These are phyloP conservation scores for Mixornis gularis DNA, from an alignment of 2,113 vertebrate genomes.

Conservation along the genomic window DNA sequence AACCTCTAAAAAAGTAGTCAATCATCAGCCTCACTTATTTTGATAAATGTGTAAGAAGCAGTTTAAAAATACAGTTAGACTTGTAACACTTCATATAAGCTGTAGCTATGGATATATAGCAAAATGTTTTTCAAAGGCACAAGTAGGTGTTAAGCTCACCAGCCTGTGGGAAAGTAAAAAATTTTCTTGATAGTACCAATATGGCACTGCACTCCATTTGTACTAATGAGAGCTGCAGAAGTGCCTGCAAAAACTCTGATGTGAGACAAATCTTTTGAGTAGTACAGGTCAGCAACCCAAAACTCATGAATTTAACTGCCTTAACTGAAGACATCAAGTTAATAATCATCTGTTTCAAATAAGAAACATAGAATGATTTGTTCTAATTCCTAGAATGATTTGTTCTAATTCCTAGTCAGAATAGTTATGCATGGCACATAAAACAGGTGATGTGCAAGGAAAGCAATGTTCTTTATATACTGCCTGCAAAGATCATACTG, in stretches of 20 bases:
- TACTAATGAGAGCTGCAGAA: background rate
- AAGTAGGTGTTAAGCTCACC: background rate
- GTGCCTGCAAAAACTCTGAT: background rate
- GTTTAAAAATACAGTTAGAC: background rate
- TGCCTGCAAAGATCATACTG: background rate
- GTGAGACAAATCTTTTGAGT: background rate
- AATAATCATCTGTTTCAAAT: background rate
- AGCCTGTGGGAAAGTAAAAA: background rate
- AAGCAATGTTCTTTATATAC: background rate
- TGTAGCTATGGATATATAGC: background rate
- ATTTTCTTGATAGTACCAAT: background rate
- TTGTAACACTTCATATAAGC: background rate
- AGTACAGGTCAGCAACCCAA: background rate
- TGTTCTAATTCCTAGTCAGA: background rate
- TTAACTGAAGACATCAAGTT: background rate
- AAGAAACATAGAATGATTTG: background rate
- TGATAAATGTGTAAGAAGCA: background rate
- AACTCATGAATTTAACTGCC: background rate
- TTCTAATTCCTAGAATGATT: background rate
- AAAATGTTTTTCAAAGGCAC: background rate
- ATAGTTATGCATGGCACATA: background rate
- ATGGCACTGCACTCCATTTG: background rate
- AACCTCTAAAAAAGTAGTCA: background rate
- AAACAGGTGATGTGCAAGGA: background rate
- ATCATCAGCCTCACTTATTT: background rate